Percentiles rank a stretch among this genome's conserved stretches.
Evolutionary conservation across 2,888 invertebrate species (phyloP).

Genomic region (Acleris cristana): DNA sequence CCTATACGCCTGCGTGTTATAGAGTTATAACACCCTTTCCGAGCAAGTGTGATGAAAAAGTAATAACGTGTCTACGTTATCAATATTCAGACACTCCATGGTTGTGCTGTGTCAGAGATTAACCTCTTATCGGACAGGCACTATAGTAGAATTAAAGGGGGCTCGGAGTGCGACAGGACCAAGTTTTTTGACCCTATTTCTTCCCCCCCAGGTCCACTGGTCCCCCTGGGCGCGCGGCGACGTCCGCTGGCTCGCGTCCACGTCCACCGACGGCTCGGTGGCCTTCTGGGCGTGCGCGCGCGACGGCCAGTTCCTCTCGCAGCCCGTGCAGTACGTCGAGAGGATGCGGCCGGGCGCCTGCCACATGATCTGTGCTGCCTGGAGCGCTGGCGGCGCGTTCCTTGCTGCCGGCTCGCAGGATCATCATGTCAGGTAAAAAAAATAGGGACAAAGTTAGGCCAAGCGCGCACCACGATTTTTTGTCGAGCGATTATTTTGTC

Average conservation of each 20-base stretch:
- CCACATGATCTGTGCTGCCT: conserved; percentile 94
- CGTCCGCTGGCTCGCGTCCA: conserved; percentile 94
- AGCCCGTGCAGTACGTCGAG: conserved; percentile 96
- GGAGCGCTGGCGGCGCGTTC: conserved; percentile 82
- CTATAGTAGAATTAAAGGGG: no score
- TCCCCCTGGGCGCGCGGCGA: conserved; percentile 92
- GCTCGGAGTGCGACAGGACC: no score
- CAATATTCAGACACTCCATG: no score
- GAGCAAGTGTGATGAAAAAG: no score
- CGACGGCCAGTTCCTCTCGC: conserved; percentile 82
- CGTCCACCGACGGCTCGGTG: conserved; percentile 97
- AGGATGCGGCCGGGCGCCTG: conserved; percentile 96
- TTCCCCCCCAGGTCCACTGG: conserved; percentile 90
- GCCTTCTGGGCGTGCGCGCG: conserved; percentile 95
- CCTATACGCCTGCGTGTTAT: no score
- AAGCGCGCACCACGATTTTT: no score
- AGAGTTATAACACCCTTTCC: no score
- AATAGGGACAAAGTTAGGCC: not conserved
- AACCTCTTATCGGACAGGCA: no score
- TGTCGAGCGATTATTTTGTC: no score
- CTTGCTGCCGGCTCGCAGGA: conserved; percentile 97
- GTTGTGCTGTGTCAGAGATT: no score
- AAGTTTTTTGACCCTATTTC: no score
- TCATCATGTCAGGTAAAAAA: conserved; percentile 87
- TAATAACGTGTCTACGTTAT: no score